Percentiles rank a stretch among this genome's conserved stretches.
Conservation (phyloP, 2,888 invertebrate species). For the Therioaphis trifolii region DNA sequence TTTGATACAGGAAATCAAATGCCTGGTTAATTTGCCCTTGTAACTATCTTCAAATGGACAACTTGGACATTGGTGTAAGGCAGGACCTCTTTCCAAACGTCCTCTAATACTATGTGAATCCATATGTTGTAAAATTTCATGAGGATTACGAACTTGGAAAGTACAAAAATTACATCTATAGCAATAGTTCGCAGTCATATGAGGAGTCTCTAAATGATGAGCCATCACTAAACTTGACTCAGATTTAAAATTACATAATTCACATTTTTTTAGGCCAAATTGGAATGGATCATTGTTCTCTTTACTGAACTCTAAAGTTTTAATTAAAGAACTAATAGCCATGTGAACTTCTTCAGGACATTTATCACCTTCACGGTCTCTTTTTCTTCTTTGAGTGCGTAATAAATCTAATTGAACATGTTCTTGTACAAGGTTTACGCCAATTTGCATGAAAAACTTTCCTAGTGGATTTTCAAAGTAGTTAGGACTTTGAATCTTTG, state of each 20-base stretch:
- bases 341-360: slow-evolving; percentile 77
- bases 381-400: slow-evolving; percentile 86
- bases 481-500: slow-evolving; percentile 72
- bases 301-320: slow-evolving; percentile 86
- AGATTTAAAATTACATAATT: slow-evolving; percentile 89
- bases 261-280: slow-evolving; percentile 83
- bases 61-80: slow-evolving; percentile 91
- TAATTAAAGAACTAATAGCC: slow-evolving; percentile 84
- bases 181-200: slow-evolving; percentile 83
- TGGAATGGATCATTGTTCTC: slow-evolving; percentile 85
- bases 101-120: slow-evolving; percentile 88
- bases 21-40: slow-evolving; percentile 88
- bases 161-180: slow-evolving; percentile 89
- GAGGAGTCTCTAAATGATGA: slow-evolving; percentile 89
- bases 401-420: slow-evolving; percentile 92
- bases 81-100: slow-evolving; percentile 84
- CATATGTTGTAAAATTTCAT: slow-evolving; percentile 91
- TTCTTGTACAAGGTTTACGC: slow-evolving; percentile 90
- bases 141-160: slow-evolving; percentile 84
- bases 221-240: slow-evolving; percentile 86
- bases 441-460: slow-evolving; percentile 91
- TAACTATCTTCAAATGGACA: slow-evolving; percentile 95
- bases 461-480: slow-evolving; percentile 90
- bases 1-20: slow-evolving; percentile 87
- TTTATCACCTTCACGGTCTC: slow-evolving; percentile 77